Evolutionary conservation across 2,888 invertebrate species (phyloP).

Genomic region (Clostera curtula): DNA sequence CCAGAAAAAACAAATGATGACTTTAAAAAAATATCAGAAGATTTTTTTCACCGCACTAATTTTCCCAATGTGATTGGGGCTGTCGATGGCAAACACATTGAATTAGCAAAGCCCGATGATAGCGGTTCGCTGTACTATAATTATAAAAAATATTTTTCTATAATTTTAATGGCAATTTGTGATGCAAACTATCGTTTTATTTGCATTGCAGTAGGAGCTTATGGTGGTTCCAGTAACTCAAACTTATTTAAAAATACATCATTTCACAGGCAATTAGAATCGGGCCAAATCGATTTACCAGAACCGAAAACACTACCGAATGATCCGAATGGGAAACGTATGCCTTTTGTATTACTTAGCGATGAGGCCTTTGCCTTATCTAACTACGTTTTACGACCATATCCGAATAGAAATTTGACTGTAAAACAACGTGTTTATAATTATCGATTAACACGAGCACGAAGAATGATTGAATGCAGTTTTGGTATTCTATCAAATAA

Average conservation of each 20-base stretch:
- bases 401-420: constrained; percentile 4
- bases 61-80: constrained; percentile 8
- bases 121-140: constrained; percentile 7
- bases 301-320: not conserved
- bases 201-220: constrained; percentile 8
- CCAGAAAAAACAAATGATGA: constrained; percentile 10
- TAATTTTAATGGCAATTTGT: constrained; percentile 6
- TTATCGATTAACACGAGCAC: constrained; percentile 5
- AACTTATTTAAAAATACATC: constrained; percentile 3
- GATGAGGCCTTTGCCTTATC: constrained; percentile 13
- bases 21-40: constrained; percentile 8
- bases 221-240: constrained; percentile 6
- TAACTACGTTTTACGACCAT: constrained; percentile 8
- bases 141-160: constrained; percentile 9
- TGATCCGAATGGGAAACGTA: constrained; percentile 1
- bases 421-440: constrained; percentile 8
- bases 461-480: constrained; percentile 3
- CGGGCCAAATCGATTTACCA: not conserved
- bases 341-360: constrained; percentile 11
- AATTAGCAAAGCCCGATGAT: constrained; percentile 4
- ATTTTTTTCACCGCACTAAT: constrained; percentile 8
- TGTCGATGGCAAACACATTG: constrained; percentile 8
- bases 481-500: not conserved
- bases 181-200: constrained; percentile 8
- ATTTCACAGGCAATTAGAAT: not conserved